These are phyloP conservation scores for Molanna angustata DNA, from an alignment of 2,888 invertebrate species.

Conservation along the genomic window DNA sequence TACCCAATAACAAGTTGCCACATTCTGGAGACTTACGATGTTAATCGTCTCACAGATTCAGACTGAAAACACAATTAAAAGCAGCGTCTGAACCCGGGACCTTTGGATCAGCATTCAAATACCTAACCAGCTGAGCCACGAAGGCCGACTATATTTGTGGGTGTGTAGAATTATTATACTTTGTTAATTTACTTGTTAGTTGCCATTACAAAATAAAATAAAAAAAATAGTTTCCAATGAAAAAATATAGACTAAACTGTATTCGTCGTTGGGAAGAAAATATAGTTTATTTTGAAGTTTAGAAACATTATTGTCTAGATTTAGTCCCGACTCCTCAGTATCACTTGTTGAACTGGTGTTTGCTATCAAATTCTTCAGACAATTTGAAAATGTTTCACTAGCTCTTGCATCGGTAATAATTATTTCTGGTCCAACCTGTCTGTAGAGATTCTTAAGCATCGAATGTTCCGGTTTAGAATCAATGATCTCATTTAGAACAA, in stretches of 20 bases:
- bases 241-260: slow-evolving; percentile 50
- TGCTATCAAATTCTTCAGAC: slow-evolving; percentile 46
- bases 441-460: slow-evolving; percentile 56
- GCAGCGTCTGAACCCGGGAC: too few species aligned
- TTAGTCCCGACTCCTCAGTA: background rate
- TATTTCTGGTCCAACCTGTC: slow-evolving; percentile 59
- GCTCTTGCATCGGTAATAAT: slow-evolving; percentile 55
- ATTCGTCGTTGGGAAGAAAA: slow-evolving; percentile 57
- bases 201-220: too few species aligned
- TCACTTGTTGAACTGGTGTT: slow-evolving; percentile 28
- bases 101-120: too few species aligned
- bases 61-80: too few species aligned
- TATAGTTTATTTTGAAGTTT: slow-evolving; percentile 47
- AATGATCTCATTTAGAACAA: slow-evolving; percentile 64
- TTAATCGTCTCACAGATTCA: too few species aligned
- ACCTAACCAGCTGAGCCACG: too few species aligned
- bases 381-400: slow-evolving; percentile 51
- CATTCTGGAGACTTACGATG: too few species aligned
- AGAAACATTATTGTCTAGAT: slow-evolving; percentile 20
- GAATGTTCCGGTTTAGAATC: slow-evolving; percentile 63
- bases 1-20: too few species aligned
- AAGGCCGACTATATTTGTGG: too few species aligned
- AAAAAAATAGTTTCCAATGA: background rate
- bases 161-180: too few species aligned
- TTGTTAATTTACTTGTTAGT: too few species aligned